These are phyloP conservation scores for Brachionus asplanchnoidis DNA, from an alignment of 1,140 invertebrate species.

Conservation along the genomic window DNA sequence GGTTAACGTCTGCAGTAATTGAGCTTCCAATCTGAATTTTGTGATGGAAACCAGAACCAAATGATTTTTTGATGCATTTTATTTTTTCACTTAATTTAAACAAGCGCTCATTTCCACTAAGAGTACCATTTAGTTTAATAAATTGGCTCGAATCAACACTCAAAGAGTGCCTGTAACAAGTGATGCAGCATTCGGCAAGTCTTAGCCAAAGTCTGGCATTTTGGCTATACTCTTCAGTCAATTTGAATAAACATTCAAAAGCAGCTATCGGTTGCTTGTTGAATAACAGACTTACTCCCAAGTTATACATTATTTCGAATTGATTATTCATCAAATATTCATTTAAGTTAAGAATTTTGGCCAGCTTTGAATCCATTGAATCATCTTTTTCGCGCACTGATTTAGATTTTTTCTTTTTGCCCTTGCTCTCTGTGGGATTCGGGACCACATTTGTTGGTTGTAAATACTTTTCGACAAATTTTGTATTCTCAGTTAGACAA, in stretches of 20 bases:
- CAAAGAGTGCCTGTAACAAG: constrained; percentile 48
- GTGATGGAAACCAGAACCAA: constrained; percentile 63
- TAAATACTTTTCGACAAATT: constrained; percentile 22
- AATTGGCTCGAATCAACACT: neutral
- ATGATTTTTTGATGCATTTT: constrained; percentile 63
- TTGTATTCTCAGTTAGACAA: neutral
- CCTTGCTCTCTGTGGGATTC: neutral
- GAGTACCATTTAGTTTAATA: constrained; percentile 1
- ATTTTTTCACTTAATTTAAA: constrained; percentile 58
- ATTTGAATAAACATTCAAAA: constrained; percentile 84
- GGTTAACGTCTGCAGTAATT: constrained; percentile 46
- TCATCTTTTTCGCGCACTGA: neutral
- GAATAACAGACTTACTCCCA: constrained; percentile 78
- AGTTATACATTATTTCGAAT: constrained; percentile 80
- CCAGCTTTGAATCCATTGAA: neutral
- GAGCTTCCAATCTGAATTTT: constrained; percentile 62
- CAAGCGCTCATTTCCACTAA: constrained; percentile 23
- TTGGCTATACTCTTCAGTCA: constrained; percentile 74
- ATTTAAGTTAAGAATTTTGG: neutral
- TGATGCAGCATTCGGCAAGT: constrained; percentile 74
- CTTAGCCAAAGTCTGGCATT: constrained; percentile 85
- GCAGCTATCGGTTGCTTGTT: constrained; percentile 72
- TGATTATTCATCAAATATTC: constrained; percentile 58
- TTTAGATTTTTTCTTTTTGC: constrained; percentile 14
- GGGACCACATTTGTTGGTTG: neutral